Evolutionary conservation across 2,113 vertebrate genomes (phyloP).

Genomic region (Haliaeetus leucogaster): DNA sequence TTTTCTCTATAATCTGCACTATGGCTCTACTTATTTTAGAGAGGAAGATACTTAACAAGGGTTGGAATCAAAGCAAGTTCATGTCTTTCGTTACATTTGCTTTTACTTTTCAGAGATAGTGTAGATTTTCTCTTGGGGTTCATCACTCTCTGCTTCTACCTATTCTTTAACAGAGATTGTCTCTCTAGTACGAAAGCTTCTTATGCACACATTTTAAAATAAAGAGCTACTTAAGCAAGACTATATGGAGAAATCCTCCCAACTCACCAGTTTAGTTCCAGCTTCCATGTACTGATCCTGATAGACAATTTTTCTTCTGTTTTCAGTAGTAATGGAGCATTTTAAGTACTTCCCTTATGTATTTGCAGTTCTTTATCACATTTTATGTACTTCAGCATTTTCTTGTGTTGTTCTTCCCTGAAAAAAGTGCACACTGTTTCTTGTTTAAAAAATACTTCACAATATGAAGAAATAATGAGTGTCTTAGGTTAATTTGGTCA

Average conservation of each 20-base stretch:
- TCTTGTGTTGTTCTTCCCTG: background rate
- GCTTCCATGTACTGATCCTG: background rate
- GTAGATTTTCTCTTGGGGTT: background rate
- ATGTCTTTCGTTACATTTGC: background rate
- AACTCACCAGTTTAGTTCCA: background rate
- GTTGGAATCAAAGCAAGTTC: background rate
- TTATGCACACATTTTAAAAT: background rate
- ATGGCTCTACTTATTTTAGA: background rate
- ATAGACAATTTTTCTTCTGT: background rate
- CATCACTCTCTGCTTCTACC: background rate
- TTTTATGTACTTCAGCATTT: background rate
- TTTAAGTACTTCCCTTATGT: background rate
- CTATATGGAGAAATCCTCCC: background rate
- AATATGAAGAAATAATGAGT: background rate
- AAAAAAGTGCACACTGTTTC: background rate
- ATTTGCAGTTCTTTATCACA: background rate
- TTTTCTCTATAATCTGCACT: background rate
- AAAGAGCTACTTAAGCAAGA: background rate
- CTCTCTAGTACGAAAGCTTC: background rate
- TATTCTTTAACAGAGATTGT: background rate
- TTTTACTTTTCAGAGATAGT: background rate
- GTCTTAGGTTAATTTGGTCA: background rate
- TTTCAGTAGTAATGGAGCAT: background rate
- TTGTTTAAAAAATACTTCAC: background rate
- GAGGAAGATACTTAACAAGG: background rate